A percentile compares a stretch with the other conserved stretches of the same genome.
Conservation (phyloP, 2,797 vertebrate genomes). For the Sebastes oblongus region DNA sequence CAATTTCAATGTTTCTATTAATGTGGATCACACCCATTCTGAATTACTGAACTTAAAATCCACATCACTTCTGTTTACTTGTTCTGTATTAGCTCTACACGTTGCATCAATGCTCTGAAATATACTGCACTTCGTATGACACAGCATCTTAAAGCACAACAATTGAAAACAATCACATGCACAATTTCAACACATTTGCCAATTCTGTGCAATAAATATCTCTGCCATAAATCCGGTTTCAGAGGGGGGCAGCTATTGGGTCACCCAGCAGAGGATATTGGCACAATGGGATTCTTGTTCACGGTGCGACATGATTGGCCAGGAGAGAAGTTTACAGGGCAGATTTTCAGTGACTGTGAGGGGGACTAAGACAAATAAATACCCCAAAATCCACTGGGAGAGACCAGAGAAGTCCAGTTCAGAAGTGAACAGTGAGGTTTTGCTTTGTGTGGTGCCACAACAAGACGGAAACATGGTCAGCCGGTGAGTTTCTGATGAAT, state of each 20-base stretch:
- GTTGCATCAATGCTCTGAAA: background rate
- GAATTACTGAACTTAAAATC: background rate
- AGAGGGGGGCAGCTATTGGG: conserved; percentile 54
- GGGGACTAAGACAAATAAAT: conserved; percentile 71
- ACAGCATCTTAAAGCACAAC: conserved; percentile 7
- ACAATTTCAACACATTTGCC: conserved; percentile 56
- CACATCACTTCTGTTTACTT: background rate
- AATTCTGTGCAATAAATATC: conserved; percentile 57
- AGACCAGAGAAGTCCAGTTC: conserved; percentile 41
- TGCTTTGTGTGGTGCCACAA: conserved; percentile 36
- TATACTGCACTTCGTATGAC: conserved; percentile 14
- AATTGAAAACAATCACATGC: conserved; percentile 50
- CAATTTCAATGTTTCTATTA: background rate
- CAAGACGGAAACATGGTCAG: conserved; percentile 80
- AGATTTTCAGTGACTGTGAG: conserved; percentile 31
- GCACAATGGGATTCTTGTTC: conserved; percentile 84
- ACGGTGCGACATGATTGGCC: conserved; percentile 68
- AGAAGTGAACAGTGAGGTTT: conserved; percentile 40
- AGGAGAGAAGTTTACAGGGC: conserved; percentile 49
- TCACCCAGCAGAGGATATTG: conserved; percentile 61
- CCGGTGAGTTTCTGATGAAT: conserved; percentile 74
- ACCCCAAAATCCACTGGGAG: conserved; percentile 46
- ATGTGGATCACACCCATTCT: background rate
- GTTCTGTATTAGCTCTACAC: background rate
- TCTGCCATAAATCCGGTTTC: conserved; percentile 74